Evolutionary conservation across 2,113 vertebrate genomes (phyloP).

Genomic region (Pipra filicauda): DNA sequence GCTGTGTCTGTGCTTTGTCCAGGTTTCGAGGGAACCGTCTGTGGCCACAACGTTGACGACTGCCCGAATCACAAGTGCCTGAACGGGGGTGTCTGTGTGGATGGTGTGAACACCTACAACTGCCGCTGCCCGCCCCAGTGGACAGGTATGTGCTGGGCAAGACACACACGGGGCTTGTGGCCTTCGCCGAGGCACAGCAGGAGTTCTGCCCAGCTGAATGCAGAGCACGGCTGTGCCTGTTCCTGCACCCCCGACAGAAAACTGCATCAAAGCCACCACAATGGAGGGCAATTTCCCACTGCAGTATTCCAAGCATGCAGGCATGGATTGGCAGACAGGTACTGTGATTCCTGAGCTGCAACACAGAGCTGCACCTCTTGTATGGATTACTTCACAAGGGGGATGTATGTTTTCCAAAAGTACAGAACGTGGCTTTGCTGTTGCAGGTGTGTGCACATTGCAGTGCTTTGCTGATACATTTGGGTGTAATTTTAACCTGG

Average conservation of each 20-base stretch:
- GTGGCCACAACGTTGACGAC: slow-evolving; percentile 90
- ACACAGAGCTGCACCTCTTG: neutral
- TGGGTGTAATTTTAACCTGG: neutral
- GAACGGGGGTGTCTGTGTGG: slow-evolving; percentile 91
- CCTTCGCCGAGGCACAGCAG: rapidly evolving
- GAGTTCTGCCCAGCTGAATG: rapidly evolving
- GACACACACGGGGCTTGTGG: neutral
- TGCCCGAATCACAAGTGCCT: slow-evolving; percentile 89
- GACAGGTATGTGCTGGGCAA: slow-evolving; percentile 79
- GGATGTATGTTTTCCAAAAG: neutral
- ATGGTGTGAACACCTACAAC: slow-evolving; percentile 95
- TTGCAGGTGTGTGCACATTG: neutral
- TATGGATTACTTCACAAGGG: neutral
- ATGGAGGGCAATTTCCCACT: rapidly evolving
- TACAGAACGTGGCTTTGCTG: neutral
- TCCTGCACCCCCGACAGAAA: neutral
- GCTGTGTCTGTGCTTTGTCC: neutral
- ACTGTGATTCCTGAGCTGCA: rapidly evolving
- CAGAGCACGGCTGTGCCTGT: neutral
- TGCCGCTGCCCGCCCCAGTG: slow-evolving; percentile 94
- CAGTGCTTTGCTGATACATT: neutral
- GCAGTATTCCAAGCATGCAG: neutral
- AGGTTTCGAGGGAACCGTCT: slow-evolving; percentile 92
- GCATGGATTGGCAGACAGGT: neutral
- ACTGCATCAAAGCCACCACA: neutral